phyloP scores from a whole-genome alignment of 2,797 vertebrate species.

The Danio kyathit region DNA sequence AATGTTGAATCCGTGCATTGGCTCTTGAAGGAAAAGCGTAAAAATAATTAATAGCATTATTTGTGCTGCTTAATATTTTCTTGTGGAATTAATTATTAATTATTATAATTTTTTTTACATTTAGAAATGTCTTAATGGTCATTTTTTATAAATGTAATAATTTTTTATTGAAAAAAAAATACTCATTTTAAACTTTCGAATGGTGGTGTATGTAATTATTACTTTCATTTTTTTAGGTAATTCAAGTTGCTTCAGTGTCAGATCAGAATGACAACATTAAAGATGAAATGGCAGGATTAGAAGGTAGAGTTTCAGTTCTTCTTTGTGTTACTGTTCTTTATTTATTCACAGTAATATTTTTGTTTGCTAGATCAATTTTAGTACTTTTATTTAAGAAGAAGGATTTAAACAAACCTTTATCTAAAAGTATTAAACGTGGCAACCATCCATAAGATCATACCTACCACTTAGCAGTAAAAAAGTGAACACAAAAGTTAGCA shows the following conservation, averaged over 20 bases:
- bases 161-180: background rate
- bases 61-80: background rate
- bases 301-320: conserved; percentile 66
- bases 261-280: conserved; percentile 81
- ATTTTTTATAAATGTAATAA: too few species aligned
- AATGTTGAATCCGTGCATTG: too few species aligned
- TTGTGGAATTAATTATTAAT: background rate
- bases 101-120: too few species aligned
- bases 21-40: too few species aligned
- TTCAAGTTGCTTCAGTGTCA: conserved; percentile 93
- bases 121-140: background rate
- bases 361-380: background rate
- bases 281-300: conserved; percentile 65
- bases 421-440: background rate
- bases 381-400: conserved; percentile 4
- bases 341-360: background rate
- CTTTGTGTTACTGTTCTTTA: background rate
- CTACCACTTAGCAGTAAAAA: background rate
- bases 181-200: background rate
- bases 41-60: too few species aligned
- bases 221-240: conserved; percentile 75
- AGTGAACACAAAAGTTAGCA: too few species aligned
- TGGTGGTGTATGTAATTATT: background rate
- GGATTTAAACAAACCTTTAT: background rate
- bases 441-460: background rate